phyloP scores from a whole-genome alignment of 2,113 vertebrate genomes.

The Salvelinus fontinalis region DNA sequence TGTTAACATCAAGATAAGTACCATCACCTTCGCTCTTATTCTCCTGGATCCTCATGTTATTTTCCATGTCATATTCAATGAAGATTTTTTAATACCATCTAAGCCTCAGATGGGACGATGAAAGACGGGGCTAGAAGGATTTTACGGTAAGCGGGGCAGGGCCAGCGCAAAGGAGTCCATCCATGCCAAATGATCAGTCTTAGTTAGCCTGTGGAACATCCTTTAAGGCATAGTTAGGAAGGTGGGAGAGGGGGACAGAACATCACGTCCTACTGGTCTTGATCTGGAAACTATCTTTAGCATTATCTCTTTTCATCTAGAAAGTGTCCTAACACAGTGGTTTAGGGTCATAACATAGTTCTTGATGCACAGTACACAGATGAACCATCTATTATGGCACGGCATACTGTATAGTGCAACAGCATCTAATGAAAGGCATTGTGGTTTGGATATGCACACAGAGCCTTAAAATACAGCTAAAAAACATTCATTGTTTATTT shows the following conservation, averaged over 20 bases:
- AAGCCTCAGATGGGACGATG: constrained; percentile 12
- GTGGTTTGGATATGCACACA: neutral
- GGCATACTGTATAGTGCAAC: neutral
- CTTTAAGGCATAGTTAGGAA: constrained; percentile 20
- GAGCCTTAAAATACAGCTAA: neutral
- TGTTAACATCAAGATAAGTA: neutral
- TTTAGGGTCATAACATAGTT: no score
- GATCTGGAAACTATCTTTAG: neutral
- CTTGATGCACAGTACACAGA: no score
- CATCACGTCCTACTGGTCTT: neutral
- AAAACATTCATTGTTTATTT: constrained; percentile 9
- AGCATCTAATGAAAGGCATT: neutral
- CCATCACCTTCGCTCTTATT: constrained; percentile 15
- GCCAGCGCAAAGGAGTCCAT: constrained; percentile 1
- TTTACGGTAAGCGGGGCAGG: constrained; percentile 3
- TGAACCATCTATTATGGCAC: no score
- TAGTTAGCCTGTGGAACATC: constrained; percentile 29
- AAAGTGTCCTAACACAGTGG: neutral
- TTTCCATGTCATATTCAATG: constrained; percentile 28
- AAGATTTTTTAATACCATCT: constrained; percentile 11
- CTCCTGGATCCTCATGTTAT: neutral
- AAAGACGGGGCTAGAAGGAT: constrained; percentile 23
- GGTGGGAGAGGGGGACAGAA: constrained; percentile 21
- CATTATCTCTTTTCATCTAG: neutral
- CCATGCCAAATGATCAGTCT: constrained; percentile 18